Evolutionary conservation across 92 coral and sea anemone genomes (phyloP), one percentile per base, ranked within the genome.

Genomic region (Parazoanthus atlanticus): DNA sequence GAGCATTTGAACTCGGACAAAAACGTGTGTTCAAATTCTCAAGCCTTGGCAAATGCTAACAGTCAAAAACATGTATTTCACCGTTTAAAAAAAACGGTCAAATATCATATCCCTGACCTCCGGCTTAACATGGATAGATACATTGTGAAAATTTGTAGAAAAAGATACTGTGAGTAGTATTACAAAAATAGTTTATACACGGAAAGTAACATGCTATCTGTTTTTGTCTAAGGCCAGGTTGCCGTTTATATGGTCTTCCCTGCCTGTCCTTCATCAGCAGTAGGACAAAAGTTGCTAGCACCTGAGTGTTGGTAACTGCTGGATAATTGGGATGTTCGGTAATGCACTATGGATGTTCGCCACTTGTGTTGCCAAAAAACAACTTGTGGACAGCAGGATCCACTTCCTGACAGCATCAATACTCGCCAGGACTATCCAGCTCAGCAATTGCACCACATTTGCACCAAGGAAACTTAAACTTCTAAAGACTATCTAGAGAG

Each of bases 251-350:
- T 8, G 83, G 52, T 88, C 84, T 88, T 38, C 91, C 93, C 19
- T 84, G 77, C 43, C 89, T 84, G 40, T 88, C 79, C 76, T 43
- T n/a, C n/a, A n/a, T 90, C 25, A 91, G 74, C 33, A 91, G 75
- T 30, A 91, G 93, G 8, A 78, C 93, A 43, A 88, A 86, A 23
- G 82, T 47, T 58, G 79, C 88, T 26, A 91, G 88, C 31, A 91
- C 86, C 10, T 91, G 82, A 23, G 46, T 34, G 73, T 91, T 84
- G 13, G 89, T 88, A 83, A 88, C 33, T 36, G 93, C 74, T 72
- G 31, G 71, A 66, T 82, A 91, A 82, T 91, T 89, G 8, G 91
- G 91, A 38, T 91, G 91, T 23, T 78, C 54, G 7, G 91, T 91
- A 16, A 91, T 88, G 43, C 93, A 84, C 23, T 28, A 34, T 38